A percentile compares a stretch with the other conserved stretches of the same genome.
phyloP scores from a whole-genome alignment of 2,797 vertebrate species.

The Rhynchotus rufescens region DNA sequence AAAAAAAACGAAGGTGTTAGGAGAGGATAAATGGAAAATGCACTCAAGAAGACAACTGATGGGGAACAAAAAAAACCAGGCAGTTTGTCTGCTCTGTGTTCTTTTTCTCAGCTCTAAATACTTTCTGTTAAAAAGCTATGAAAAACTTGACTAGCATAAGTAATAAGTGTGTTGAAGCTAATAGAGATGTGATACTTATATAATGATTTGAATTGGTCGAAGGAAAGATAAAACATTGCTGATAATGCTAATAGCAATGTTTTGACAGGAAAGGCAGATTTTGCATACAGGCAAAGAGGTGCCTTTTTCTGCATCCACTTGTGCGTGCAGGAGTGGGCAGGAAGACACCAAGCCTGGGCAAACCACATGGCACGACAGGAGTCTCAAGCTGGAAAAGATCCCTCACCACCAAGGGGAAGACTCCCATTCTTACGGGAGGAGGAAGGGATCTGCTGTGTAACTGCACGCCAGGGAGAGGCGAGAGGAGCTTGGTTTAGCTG shows the following conservation, averaged over 20 bases:
- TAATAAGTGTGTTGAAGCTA: not conserved
- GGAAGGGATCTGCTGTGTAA: not conserved
- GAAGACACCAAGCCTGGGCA: not conserved
- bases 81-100: not conserved
- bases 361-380: not conserved
- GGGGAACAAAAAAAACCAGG: not conserved
- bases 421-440: not conserved
- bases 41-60: not conserved
- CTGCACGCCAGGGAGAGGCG: not conserved
- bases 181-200: not conserved
- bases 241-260: not conserved
- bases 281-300: not conserved
- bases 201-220: not conserved
- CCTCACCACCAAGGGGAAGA: not conserved
- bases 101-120: not conserved
- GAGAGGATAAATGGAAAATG: not conserved
- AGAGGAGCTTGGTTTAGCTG: not conserved
- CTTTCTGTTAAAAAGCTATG: not conserved
- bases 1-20: not conserved
- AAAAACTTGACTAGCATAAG: not conserved
- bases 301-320: not conserved
- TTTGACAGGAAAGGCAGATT: not conserved
- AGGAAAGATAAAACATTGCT: not conserved
- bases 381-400: not conserved
- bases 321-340: not conserved